Conservation (phyloP, 2,797 vertebrate species). For the Allobates femoralis region DNA sequence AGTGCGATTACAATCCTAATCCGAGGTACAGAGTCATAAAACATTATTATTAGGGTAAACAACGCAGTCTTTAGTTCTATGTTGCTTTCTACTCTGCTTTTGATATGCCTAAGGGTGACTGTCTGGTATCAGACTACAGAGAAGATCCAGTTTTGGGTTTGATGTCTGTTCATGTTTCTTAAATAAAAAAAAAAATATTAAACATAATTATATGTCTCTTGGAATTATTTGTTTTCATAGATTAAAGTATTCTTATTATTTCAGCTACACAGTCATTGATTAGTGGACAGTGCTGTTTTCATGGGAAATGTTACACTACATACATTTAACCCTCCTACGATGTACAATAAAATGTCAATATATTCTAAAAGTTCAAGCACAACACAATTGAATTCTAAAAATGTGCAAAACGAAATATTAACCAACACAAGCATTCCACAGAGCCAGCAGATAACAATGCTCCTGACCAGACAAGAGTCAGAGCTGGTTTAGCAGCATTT, state of each 20-base stretch:
- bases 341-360: background rate
- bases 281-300: background rate
- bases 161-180: conserved; percentile 15
- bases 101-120: conserved; percentile 67
- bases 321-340: background rate
- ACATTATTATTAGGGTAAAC: conserved; percentile 68
- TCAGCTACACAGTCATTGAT: conserved; percentile 14
- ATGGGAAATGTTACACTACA: too few species aligned
- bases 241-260: conserved; percentile 19
- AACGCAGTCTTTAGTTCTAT: conserved; percentile 68
- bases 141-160: conserved; percentile 45
- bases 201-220: conserved; percentile 26
- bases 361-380: conserved; percentile 9
- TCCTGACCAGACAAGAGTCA: conserved; percentile 24
- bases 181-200: background rate
- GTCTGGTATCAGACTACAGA: conserved; percentile 70
- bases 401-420: background rate
- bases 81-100: conserved; percentile 70
- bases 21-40: conserved; percentile 1
- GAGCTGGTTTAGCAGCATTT: conserved; percentile 73
- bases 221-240: conserved; percentile 32
- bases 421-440: background rate
- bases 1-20: background rate
- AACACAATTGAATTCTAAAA: background rate
- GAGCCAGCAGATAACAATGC: conserved; percentile 2